A percentile compares a stretch with the other conserved stretches of the same genome.
These are phyloP conservation scores for Grammomys dolichurus DNA, from an alignment of 2,113 vertebrate species.

Conservation along the genomic window DNA sequence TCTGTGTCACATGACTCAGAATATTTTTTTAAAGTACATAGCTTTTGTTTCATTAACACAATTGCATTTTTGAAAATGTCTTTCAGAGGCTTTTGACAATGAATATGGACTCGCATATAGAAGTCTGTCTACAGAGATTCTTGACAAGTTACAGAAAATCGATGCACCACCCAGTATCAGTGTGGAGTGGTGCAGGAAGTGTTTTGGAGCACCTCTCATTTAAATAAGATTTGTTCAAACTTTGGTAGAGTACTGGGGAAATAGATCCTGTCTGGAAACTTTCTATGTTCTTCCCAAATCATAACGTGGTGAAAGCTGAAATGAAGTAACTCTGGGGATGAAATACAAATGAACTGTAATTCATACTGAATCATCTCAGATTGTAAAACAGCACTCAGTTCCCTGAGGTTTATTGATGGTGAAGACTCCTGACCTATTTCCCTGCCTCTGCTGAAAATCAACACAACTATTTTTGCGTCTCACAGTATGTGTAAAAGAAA, in stretches of 20 bases:
- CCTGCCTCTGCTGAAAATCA: constrained; percentile 44
- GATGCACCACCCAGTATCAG: constrained; percentile 91
- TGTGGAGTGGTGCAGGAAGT: constrained; percentile 94
- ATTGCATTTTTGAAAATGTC: constrained; percentile 62
- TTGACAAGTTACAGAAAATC: constrained; percentile 91
- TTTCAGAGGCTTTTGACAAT: constrained; percentile 96
- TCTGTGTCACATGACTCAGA: not conserved
- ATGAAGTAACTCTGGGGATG: constrained; percentile 44
- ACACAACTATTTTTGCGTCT: constrained; percentile 51
- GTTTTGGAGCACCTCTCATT: constrained; percentile 94
- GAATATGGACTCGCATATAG: constrained; percentile 94
- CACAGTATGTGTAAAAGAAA: constrained; percentile 31
- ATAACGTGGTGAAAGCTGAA: constrained; percentile 42
- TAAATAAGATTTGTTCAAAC: constrained; percentile 79
- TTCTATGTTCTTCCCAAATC: constrained; percentile 42
- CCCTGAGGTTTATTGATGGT: not conserved
- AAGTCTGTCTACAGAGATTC: constrained; percentile 90
- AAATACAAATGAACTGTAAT: constrained; percentile 34
- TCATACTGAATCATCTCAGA: constrained; percentile 48
- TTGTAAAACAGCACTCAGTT: constrained; percentile 5
- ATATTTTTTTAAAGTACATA: not conserved
- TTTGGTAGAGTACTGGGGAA: not conserved
- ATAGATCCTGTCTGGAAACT: constrained; percentile 30
- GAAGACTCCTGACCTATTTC: constrained; percentile 30
- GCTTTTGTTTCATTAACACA: constrained; percentile 15